These are phyloP conservation scores for Battus philenor DNA, from an alignment of 1,140 invertebrate genomes.

Conservation along the genomic window DNA sequence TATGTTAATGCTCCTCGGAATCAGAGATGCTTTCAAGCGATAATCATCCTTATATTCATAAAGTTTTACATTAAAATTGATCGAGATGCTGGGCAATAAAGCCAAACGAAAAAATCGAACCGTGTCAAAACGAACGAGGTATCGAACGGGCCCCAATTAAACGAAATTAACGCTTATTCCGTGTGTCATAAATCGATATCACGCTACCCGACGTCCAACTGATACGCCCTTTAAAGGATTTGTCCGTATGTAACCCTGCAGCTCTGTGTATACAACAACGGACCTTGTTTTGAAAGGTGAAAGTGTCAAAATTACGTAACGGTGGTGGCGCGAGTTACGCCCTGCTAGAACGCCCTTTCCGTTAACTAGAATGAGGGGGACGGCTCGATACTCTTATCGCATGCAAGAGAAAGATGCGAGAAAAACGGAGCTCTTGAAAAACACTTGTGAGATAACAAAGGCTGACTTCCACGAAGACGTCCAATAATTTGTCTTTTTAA, in stretches of 20 bases:
- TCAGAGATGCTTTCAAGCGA: constrained; percentile 29
- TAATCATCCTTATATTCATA: constrained; percentile 40
- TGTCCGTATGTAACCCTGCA: constrained; percentile 35
- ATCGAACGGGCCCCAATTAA: constrained; percentile 60
- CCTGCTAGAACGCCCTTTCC: constrained; percentile 56
- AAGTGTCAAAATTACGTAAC: constrained; percentile 73
- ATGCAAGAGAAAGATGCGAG: constrained; percentile 42
- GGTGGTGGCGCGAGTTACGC: constrained; percentile 64
- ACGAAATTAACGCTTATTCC: constrained; percentile 68
- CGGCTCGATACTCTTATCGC: constrained; percentile 28
- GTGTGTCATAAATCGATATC: constrained; percentile 62
- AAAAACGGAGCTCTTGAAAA: constrained; percentile 71
- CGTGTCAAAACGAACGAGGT: constrained; percentile 55
- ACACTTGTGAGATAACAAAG: constrained; percentile 76
- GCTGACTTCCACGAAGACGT: constrained; percentile 71
- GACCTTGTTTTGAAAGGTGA: constrained; percentile 67
- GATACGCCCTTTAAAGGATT: constrained; percentile 64
- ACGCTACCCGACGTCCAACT: constrained; percentile 40
- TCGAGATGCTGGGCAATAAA: constrained; percentile 29
- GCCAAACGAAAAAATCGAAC: constrained; percentile 37
- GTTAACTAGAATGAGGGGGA: constrained; percentile 68
- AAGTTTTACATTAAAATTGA: constrained; percentile 38
- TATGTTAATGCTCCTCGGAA: constrained; percentile 68
- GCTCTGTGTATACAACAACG: constrained; percentile 46
- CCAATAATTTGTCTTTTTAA: constrained; percentile 76